Base-by-base conservation (phyloP, 2,113 vertebrate species). In the Rhombomys opimus region DNA sequence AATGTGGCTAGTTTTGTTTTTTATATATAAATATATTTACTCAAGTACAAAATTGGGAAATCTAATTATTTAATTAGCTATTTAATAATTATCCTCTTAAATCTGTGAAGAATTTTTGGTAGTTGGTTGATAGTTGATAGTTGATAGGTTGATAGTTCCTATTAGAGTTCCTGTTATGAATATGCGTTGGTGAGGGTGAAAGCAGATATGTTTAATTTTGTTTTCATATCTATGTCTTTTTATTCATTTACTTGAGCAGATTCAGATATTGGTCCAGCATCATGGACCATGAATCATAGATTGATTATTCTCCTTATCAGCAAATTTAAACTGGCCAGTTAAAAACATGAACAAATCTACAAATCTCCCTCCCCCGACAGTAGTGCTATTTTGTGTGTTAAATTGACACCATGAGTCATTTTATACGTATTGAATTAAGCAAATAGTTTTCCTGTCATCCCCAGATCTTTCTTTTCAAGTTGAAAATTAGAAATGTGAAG, bases 231-330 rank as follows among this genome's bases (percentile, higher is more conserved):
- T 87, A 70, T 82, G 27, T 90, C 50, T 81, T 11, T 54, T 68
- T 87, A 75, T 75, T 7, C 63, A 70, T 80, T 93, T 96, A 22
- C 35, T 72, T 87, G 27, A 57, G 35, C 72, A 77, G 92, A 41
- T 90, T 77, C 23, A 80, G 23, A 35, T 35, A 38, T 27, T 70
- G 17, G 30, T 72, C 5, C 25, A 77, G 23, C 41, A 50, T 50
- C 12, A 25, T 50, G 41, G 13, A 77, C 13, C 25, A 46, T 75
- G 3, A 77, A 77, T 77, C 46, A 77, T 10, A 15, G 13, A 27
- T 27, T 50, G 13, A 77, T 27, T 30, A 46, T 50, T 27, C 41
- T 30, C 25, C 12, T 80, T 54, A 80, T 30, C 15, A 54, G 10
- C 27, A 75, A 54, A 32, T 18, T 77, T 18, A 32, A 78, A 32